Evolutionary conservation across 2,113 vertebrate species (phyloP).

Genomic region (Apeltes quadracus): DNA sequence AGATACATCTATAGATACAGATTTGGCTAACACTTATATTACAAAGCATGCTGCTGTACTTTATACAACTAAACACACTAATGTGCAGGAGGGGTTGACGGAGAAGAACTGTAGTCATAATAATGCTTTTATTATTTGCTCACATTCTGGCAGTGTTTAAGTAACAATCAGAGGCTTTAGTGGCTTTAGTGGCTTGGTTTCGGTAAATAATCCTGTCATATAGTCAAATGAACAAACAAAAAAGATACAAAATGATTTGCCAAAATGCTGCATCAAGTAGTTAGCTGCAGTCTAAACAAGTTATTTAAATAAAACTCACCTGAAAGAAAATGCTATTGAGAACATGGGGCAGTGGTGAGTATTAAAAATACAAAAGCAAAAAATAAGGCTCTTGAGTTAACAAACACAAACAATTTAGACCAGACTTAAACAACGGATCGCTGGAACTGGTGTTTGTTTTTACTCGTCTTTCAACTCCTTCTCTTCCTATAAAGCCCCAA

Average conservation of each 20-base stretch:
- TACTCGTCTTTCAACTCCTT: too few species aligned
- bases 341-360: not conserved
- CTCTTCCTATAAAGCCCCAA: slow-evolving; percentile 11
- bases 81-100: slow-evolving; percentile 33
- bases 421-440: not conserved
- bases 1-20: not conserved
- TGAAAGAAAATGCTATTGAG: not conserved
- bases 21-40: slow-evolving; percentile 6
- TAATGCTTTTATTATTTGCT: not conserved
- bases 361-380: not conserved
- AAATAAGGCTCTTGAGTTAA: not conserved
- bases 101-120: not conserved
- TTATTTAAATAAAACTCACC: not conserved
- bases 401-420: not conserved
- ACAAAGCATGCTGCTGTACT: slow-evolving; percentile 36
- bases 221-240: not conserved
- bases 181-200: not conserved
- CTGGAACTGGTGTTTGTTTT: not conserved
- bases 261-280: not conserved
- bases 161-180: slow-evolving; percentile 25
- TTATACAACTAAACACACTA: slow-evolving; percentile 29
- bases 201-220: not conserved
- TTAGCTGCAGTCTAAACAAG: not conserved
- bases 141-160: slow-evolving; percentile 33
- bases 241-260: not conserved